These are phyloP conservation scores for Montipora sp. DNA, from an alignment of 64 coral and sea anemone genomes.

Conservation along the genomic window DNA sequence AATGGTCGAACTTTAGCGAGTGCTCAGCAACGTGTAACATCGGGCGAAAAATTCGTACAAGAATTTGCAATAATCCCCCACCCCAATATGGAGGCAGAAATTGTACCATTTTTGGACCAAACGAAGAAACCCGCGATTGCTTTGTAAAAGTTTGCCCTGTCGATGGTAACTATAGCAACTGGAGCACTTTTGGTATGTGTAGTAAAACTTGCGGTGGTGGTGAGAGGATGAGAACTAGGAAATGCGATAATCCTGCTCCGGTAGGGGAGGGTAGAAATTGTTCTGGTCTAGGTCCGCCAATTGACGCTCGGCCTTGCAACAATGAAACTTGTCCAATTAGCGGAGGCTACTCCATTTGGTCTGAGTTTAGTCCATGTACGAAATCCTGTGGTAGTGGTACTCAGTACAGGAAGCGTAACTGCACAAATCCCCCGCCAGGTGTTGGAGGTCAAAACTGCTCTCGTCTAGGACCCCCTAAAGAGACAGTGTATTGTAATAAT, in stretches of 20 bases:
- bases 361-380: conserved; percentile 69
- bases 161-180: conserved; percentile 84
- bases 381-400: conserved; percentile 71
- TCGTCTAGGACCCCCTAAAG: conserved; percentile 60
- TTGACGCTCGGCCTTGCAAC: conserved; percentile 59
- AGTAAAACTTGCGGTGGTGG: conserved; percentile 79
- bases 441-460: conserved; percentile 77
- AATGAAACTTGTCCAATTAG: conserved; percentile 64
- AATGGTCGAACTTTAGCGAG: conserved; percentile 75
- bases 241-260: conserved; percentile 72
- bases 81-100: conserved; percentile 76
- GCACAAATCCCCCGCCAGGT: conserved; percentile 80
- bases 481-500: conserved; percentile 53
- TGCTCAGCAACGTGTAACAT: conserved; percentile 78
- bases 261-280: conserved; percentile 75
- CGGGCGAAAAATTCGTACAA: conserved; percentile 49
- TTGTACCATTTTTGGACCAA: conserved; percentile 46
- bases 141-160: conserved; percentile 75
- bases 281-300: conserved; percentile 64
- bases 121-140: conserved; percentile 38
- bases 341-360: conserved; percentile 83
- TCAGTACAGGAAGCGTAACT: conserved; percentile 74
- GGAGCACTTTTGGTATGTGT: conserved; percentile 73
- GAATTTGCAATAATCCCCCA: conserved; percentile 73
- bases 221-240: conserved; percentile 57